Evolutionary conservation across 2,888 invertebrate genomes (phyloP), one percentile per base, ranked within the genome.

Genomic region (Linnaemya tessellans): DNA sequence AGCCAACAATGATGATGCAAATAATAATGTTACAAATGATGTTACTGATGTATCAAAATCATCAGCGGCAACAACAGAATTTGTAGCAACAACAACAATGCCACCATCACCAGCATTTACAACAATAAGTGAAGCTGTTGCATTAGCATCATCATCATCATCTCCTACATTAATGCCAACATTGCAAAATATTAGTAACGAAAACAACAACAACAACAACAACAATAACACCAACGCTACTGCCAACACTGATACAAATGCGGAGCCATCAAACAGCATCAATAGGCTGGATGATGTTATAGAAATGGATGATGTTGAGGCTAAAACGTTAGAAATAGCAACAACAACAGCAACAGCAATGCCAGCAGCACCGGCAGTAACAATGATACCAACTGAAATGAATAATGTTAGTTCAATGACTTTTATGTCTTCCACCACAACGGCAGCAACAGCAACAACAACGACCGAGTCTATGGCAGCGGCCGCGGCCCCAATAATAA

Each of bases 351-450:
- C 71, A 70, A 70, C 62, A 73, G 25, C 77, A 77, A 71, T 13
- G 20, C 30, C 68, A 73, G 46, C 68, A 71, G 49, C 25, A 71
- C 4, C 65, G 54, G 38, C 71, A 25, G 46, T 35, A 60, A 62
- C 80, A 75, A 56, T 49, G 56, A 54, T 51, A 54, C 68, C 86
- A 75, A 70, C 68, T 68, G 73, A 77, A 70, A 73, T 67, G 58
- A 80, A 84, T 77, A 84, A 67, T 60, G 86, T 84, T 85, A 84
- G 88, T 89, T 88, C 88, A 89, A 88, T 87, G 88, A 89, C 88
- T 87, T 80, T 80, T 46, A 51, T 67, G 38, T 87, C 87, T 73
- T 80, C 78, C 18, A 60, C 80, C 8, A 77, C 30, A 54, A 62
- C 62, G 8, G 46, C 46, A 25, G 9, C 58, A 41, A 38, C 80